phyloP scores from a whole-genome alignment of 2,888 invertebrate genomes.

The Amphipyra berbera region DNA sequence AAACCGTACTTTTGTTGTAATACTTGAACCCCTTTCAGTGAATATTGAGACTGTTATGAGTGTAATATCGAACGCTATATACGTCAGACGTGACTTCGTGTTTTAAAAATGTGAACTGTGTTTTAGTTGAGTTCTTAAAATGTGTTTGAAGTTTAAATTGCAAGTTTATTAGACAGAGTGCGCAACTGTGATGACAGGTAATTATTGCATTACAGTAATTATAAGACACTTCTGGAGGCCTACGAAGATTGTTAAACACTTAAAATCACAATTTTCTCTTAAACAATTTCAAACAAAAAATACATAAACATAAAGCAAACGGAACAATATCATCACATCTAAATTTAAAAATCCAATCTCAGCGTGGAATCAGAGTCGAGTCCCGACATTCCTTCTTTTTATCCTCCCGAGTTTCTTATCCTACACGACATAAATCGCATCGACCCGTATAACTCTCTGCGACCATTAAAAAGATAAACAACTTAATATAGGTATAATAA shows the following conservation, averaged over 20 bases:
- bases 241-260: conserved; percentile 11
- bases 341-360: conserved; percentile 88
- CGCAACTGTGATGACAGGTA: conserved; percentile 3
- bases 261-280: conserved; percentile 39
- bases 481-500: conserved; percentile 89
- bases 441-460: conserved; percentile 87
- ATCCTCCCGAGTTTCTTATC: conserved; percentile 81
- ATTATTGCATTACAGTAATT: not conserved
- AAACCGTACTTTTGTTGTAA: conserved; percentile 32
- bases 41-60: conserved; percentile 36
- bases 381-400: conserved; percentile 82
- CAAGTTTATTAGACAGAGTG: not conserved
- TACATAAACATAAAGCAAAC: conserved; percentile 64
- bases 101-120: conserved; percentile 27
- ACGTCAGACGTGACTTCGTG: conserved; percentile 31
- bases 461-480: conserved; percentile 89
- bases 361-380: conserved; percentile 77
- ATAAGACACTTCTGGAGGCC: not conserved
- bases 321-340: conserved; percentile 81
- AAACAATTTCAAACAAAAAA: conserved; percentile 60
- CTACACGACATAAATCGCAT: conserved; percentile 83
- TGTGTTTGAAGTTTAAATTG: conserved; percentile 2
- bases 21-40: conserved; percentile 38
- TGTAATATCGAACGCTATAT: conserved; percentile 35
- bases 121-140: conserved; percentile 11